phyloP scores from a whole-genome alignment of 1,140 invertebrate genomes.

The Micrasema longulum region DNA sequence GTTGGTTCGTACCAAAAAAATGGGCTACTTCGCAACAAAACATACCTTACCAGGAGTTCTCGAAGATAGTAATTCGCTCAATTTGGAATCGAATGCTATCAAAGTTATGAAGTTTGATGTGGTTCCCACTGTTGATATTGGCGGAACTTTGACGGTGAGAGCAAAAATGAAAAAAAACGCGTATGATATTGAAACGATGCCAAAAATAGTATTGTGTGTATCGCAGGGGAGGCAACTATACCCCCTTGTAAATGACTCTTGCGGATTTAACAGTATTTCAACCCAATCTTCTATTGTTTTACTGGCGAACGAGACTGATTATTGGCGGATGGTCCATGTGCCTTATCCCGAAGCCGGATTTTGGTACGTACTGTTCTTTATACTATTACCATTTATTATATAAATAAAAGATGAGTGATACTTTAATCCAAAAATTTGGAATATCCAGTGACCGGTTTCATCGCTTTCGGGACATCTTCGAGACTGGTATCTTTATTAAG shows the following conservation, averaged over 20 bases:
- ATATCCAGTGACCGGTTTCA: too few species aligned
- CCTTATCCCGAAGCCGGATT: conserved; percentile 83
- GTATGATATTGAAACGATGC: conserved; percentile 64
- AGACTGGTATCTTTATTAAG: too few species aligned
- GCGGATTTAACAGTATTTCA: conserved; percentile 66
- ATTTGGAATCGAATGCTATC: conserved; percentile 71
- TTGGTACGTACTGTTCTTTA: conserved; percentile 81
- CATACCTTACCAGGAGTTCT: conserved; percentile 72
- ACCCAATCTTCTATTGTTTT: conserved; percentile 68
- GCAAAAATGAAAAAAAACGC: conserved; percentile 68
- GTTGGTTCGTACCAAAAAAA: conserved; percentile 75
- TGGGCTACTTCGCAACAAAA: conserved; percentile 78
- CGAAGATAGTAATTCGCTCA: conserved; percentile 73
- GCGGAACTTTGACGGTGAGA: conserved; percentile 75
- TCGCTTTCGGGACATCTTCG: too few species aligned
- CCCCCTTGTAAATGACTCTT: conserved; percentile 69
- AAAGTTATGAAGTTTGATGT: conserved; percentile 75
- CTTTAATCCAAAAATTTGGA: too few species aligned
- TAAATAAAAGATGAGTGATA: too few species aligned
- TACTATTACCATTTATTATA: too few species aligned
- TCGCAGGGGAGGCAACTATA: conserved; percentile 66
- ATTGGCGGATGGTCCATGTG: conserved; percentile 69
- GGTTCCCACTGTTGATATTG: conserved; percentile 76
- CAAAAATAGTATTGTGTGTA: conserved; percentile 71
- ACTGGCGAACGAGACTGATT: conserved; percentile 71